Base-by-base conservation (phyloP, 1,140 invertebrate genomes). In the Asbolus verrucosus region DNA sequence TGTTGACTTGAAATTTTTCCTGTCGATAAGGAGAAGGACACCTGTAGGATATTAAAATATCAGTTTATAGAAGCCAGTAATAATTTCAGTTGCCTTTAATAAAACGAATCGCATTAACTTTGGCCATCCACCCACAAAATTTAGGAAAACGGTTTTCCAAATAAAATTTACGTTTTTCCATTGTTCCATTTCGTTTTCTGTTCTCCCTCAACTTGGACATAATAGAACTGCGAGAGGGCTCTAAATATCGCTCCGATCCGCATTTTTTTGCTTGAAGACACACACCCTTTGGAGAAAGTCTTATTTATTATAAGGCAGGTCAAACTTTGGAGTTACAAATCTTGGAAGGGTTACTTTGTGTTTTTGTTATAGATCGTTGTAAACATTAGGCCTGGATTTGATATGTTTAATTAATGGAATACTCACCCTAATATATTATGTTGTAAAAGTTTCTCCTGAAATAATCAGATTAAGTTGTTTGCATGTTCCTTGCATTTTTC, bases 161-260 rank as follows among this genome's bases (percentile, higher is more conserved):
- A 36, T 36, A 36, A 36, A 36, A 36, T 36, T 36, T 36, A 36
- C 33, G 33, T 36, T 36, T 36, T 11, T 36, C 33, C 33, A 36
- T 36, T 36, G 33, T 36, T 36, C 33, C 33, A 36, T 36, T 36
- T 11, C 33, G 33, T 36, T 36, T 36, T 36, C 33, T n/a, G n/a
- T 27, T 27, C 24, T 27, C n/a, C 33, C 11, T n/a, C 33, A 36
- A 6, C 6, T 36, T 11, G 0, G 11, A 36, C 33, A 36, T 11
- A 36, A 36, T 36, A 36, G 6, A 36, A 36, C 5, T 27, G 3
- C 24, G 24, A 27, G 24, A 27, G 8, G 8, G 24, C 24, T 27
- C 24, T 27, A 36, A n/a, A 36, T 36, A 36, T 36, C 33, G 6
- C 11, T n/a, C n/a, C 5, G 33, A 0, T 27, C 5, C 33, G 33